Conservation (phyloP, 2,797 vertebrate genomes). For the Mallotus villosus region DNA sequence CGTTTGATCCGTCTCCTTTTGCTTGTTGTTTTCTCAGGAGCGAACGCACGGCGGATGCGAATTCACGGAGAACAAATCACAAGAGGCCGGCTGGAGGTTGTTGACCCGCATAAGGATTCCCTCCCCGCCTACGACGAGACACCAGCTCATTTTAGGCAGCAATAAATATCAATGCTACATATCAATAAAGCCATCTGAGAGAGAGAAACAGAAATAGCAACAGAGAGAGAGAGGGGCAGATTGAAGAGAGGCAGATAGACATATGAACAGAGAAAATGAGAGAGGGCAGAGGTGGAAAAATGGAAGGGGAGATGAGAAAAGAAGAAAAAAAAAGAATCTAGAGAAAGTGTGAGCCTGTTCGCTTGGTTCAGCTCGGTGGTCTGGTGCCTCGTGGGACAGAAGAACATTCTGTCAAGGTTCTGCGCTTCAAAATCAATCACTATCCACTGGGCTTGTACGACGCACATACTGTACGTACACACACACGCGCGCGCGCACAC, state of each 20-base stretch:
- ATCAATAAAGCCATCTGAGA: conserved; percentile 69
- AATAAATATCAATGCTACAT: conserved; percentile 74
- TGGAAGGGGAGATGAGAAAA: conserved; percentile 14
- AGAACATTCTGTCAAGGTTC: conserved; percentile 67
- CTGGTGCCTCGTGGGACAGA: conserved; percentile 66
- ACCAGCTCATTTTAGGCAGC: conserved; percentile 62
- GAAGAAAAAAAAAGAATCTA: not conserved
- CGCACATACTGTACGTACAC: not conserved
- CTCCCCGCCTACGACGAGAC: conserved; percentile 56
- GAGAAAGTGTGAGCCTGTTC: conserved; percentile 49
- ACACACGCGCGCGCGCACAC: conserved; percentile 6
- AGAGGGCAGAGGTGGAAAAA: conserved; percentile 43
- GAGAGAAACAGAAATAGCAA: conserved; percentile 46
- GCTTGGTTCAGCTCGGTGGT: conserved; percentile 61
- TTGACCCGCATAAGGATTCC: conserved; percentile 70
- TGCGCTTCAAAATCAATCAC: conserved; percentile 73
- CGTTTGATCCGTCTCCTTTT: conserved; percentile 27
- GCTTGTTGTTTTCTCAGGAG: conserved; percentile 39
- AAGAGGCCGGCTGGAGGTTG: conserved; percentile 57
- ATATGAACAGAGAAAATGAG: conserved; percentile 38
- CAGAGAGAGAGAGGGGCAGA: conserved; percentile 37
- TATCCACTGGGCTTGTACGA: conserved; percentile 13
- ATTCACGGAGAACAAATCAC: conserved; percentile 65
- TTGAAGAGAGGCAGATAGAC: conserved; percentile 39
- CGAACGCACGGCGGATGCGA: conserved; percentile 56